A percentile compares a stretch with the other conserved stretches of the same genome.
Conservation (phyloP, 2,888 invertebrate genomes). For the Trileptium ribeirensis region DNA sequence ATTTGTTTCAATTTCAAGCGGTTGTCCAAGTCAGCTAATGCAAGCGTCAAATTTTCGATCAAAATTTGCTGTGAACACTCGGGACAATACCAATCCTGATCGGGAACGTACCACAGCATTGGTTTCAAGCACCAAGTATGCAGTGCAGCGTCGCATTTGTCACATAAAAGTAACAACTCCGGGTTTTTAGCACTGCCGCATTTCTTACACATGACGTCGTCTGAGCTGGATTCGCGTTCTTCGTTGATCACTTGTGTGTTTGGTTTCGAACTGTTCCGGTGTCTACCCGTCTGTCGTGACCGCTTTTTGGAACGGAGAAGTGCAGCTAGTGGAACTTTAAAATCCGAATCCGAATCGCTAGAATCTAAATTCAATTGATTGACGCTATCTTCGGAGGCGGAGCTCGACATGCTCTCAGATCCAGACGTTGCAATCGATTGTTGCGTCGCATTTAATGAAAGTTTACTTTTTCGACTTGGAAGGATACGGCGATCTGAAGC, state of each 20-base stretch:
- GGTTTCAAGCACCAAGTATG: slow-evolving; percentile 92
- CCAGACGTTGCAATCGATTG: too few species aligned
- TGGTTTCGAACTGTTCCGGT: too few species aligned
- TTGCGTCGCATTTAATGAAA: too few species aligned
- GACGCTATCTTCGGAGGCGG: too few species aligned
- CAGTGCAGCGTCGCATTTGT: slow-evolving; percentile 88
- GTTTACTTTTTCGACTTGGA: too few species aligned
- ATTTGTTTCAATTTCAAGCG: not conserved
- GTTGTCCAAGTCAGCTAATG: not conserved
- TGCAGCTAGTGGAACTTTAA: too few species aligned
- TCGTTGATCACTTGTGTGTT: slow-evolving; percentile 51
- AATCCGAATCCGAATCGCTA: too few species aligned
- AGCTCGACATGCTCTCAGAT: too few species aligned
- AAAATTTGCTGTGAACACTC: slow-evolving; percentile 61
- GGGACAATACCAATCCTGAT: slow-evolving; percentile 96
- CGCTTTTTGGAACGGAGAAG: too few species aligned
- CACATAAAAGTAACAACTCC: slow-evolving; percentile 87
- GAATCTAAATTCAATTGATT: too few species aligned
- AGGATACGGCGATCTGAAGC: too few species aligned
- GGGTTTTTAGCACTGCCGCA: slow-evolving; percentile 87
- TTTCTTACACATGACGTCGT: slow-evolving; percentile 74
- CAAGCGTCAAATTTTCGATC: not conserved
- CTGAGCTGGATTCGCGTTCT: slow-evolving; percentile 50
- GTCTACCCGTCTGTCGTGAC: too few species aligned
- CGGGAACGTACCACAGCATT: slow-evolving; percentile 82